Evolutionary conservation across 2,888 invertebrate species (phyloP).

Genomic region (Gasteruption jaculator): DNA sequence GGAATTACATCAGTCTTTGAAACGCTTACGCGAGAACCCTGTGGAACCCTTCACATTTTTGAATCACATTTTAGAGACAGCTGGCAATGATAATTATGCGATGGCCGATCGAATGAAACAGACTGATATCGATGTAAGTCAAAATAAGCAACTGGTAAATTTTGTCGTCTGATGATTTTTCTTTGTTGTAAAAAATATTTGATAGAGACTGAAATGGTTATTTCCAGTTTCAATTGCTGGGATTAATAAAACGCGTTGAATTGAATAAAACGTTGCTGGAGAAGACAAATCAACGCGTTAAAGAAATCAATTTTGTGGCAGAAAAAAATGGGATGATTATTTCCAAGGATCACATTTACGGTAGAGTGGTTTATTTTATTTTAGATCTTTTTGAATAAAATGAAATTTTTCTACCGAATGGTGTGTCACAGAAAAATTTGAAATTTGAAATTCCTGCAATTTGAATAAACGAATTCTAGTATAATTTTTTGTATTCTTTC

Average conservation of each 20-base stretch:
- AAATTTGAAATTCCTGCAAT: neutral
- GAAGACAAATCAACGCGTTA: constrained; percentile 52
- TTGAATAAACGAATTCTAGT: neutral
- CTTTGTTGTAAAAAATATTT: neutral
- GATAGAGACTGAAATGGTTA: neutral
- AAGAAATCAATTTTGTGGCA: constrained; percentile 53
- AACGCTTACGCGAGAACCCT: constrained; percentile 21
- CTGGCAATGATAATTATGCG: constrained; percentile 10
- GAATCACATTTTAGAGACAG: constrained; percentile 22
- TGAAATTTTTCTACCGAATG: too few species aligned
- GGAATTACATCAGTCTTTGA: constrained; percentile 23
- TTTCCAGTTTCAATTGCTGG: constrained; percentile 47
- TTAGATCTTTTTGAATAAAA: constrained; percentile 19
- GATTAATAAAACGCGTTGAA: constrained; percentile 52
- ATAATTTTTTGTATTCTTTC: too few species aligned
- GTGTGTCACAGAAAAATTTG: too few species aligned
- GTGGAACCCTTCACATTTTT: constrained; percentile 29
- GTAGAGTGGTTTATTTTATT: constrained; percentile 19
- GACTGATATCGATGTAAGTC: constrained; percentile 32
- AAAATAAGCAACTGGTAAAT: too few species aligned
- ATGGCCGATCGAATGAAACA: constrained; percentile 14
- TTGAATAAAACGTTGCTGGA: constrained; percentile 52
- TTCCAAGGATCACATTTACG: constrained; percentile 21
- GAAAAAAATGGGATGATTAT: constrained; percentile 42
- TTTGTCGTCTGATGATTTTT: too few species aligned